phyloP scores from a whole-genome alignment of 1,140 invertebrate species.

The Pristionchus pacificus region DNA sequence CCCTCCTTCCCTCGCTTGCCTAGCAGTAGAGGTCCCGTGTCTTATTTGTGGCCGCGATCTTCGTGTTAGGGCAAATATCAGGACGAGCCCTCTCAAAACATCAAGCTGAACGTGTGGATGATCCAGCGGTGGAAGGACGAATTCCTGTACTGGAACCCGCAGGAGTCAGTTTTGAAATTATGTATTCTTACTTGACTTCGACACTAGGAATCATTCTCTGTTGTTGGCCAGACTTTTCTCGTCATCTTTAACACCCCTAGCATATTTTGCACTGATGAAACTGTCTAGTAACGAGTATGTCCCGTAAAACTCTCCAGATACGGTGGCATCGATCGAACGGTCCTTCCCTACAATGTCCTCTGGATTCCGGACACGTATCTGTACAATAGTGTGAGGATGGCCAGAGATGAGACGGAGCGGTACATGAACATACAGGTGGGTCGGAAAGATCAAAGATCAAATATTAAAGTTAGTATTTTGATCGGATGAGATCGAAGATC shows the following conservation, averaged over 20 bases:
- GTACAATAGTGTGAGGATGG: constrained; percentile 55
- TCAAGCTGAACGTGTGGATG: constrained; percentile 57
- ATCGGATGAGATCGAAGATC: too few species aligned
- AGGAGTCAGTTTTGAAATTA: constrained; percentile 23
- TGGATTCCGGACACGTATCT: constrained; percentile 56
- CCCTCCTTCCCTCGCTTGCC: too few species aligned
- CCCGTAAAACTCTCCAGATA: too few species aligned
- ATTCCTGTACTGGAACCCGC: constrained; percentile 47
- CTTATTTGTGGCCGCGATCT: too few species aligned
- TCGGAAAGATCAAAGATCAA: too few species aligned
- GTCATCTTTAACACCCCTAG: too few species aligned
- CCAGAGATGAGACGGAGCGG: constrained; percentile 52
- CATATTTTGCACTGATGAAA: not conserved
- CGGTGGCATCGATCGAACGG: constrained; percentile 50
- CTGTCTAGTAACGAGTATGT: too few species aligned
- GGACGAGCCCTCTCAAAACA: constrained; percentile 55
- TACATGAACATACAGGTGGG: constrained; percentile 51
- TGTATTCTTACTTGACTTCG: not conserved
- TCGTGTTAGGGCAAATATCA: too few species aligned
- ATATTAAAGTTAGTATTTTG: too few species aligned
- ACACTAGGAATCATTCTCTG: too few species aligned
- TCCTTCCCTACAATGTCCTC: constrained; percentile 47
- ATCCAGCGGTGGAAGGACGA: constrained; percentile 55
- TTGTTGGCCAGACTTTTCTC: too few species aligned
- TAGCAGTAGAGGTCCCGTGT: too few species aligned